phyloP scores from a whole-genome alignment of 2,113 vertebrate species.

The Asarcornis scutulata region DNA sequence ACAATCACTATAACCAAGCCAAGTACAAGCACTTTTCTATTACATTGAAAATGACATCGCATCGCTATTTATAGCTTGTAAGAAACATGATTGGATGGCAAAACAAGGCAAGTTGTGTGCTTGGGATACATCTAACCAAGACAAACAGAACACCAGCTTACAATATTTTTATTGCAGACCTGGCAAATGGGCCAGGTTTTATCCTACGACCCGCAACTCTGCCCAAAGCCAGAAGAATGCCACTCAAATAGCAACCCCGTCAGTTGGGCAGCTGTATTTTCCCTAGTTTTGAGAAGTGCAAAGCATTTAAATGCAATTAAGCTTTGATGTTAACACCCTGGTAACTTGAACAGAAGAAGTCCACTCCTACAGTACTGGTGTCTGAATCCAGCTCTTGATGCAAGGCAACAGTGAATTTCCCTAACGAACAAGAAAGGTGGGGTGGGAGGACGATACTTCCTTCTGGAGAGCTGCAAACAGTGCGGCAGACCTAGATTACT shows the following conservation, averaged over 20 bases:
- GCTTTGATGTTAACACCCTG: neutral
- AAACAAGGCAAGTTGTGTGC: neutral
- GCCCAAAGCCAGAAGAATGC: neutral
- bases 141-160: neutral
- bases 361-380: neutral
- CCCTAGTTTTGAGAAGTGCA: neutral
- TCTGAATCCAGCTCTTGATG: neutral
- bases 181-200: neutral
- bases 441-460: neutral
- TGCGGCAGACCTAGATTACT: neutral
- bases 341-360: neutral
- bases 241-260: neutral
- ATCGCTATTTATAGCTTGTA: neutral
- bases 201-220: neutral
- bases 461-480: neutral
- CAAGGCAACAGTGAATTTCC: neutral
- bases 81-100: neutral
- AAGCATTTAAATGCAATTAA: constrained; percentile 34
- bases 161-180: constrained; percentile 27
- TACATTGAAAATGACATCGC: neutral
- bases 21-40: neutral
- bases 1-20: neutral
- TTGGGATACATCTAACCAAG: neutral
- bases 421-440: neutral
- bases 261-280: neutral